phyloP scores from a whole-genome alignment of 2,113 vertebrate species.

The Hylia prasina region DNA sequence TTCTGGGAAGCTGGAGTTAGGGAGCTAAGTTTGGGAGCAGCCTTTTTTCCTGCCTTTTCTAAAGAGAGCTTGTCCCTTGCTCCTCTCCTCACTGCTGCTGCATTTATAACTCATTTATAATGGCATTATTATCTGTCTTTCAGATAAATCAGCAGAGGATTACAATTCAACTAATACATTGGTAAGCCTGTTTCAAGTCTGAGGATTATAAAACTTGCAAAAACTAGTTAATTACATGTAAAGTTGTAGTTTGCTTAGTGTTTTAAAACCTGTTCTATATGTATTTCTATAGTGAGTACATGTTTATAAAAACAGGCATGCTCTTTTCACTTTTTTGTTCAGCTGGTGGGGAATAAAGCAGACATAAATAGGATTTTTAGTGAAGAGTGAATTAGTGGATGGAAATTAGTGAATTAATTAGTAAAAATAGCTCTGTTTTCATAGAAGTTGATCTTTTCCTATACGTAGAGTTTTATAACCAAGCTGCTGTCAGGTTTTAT shows the following conservation, averaged over 20 bases:
- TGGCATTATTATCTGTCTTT: background rate
- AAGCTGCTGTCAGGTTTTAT: background rate
- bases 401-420: background rate
- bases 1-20: background rate
- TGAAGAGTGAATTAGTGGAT: background rate
- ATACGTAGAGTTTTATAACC: background rate
- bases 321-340: background rate
- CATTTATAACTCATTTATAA: background rate
- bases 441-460: background rate
- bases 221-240: background rate
- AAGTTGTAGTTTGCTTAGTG: background rate
- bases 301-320: background rate
- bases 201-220: background rate
- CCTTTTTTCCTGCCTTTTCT: background rate
- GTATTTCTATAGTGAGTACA: background rate
- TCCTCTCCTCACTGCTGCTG: background rate
- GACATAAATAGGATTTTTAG: background rate
- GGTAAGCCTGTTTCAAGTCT: conserved; percentile 71
- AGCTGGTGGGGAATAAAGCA: background rate
- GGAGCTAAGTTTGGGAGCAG: background rate
- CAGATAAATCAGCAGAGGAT: conserved; percentile 89
- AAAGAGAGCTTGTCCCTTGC: background rate
- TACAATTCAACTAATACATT: conserved; percentile 82
- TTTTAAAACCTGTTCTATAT: background rate
- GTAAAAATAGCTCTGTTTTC: background rate